phyloP scores from a whole-genome alignment of 2,797 vertebrate species.

The Tympanoctomys barrerae region DNA sequence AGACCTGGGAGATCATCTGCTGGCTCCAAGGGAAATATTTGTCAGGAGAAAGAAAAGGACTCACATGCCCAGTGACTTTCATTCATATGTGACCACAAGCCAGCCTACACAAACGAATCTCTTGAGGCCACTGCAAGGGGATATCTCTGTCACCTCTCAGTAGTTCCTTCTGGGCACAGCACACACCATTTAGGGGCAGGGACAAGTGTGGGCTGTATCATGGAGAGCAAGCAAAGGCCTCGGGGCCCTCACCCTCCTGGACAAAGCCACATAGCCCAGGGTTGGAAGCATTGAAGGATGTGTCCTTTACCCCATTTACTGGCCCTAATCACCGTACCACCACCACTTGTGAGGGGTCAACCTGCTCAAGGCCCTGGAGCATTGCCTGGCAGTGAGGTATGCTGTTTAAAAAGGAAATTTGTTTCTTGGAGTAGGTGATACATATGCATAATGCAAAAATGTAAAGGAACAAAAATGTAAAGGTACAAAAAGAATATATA shows the following conservation, averaged over 20 bases:
- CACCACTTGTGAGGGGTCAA: background rate
- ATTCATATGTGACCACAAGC: background rate
- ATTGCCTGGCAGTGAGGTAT: background rate
- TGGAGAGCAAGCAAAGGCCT: background rate
- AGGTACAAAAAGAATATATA: background rate
- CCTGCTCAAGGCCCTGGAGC: background rate
- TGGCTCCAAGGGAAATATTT: constrained; percentile 60
- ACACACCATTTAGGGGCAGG: background rate
- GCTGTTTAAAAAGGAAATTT: background rate
- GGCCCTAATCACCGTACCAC: background rate
- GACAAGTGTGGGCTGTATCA: background rate
- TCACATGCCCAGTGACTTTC: background rate
- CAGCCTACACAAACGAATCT: background rate
- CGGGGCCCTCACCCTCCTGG: background rate
- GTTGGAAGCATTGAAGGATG: background rate
- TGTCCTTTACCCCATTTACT: background rate
- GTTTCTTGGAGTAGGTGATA: background rate
- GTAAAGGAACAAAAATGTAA: background rate
- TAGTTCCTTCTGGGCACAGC: background rate
- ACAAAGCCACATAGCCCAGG: background rate
- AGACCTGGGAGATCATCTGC: background rate
- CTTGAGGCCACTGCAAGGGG: background rate
- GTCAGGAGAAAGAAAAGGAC: constrained; percentile 20
- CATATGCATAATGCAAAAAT: background rate
- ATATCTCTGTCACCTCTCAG: background rate